These are phyloP conservation scores for Halcyon senegalensis DNA, from an alignment of 2,113 vertebrate genomes.

Conservation along the genomic window DNA sequence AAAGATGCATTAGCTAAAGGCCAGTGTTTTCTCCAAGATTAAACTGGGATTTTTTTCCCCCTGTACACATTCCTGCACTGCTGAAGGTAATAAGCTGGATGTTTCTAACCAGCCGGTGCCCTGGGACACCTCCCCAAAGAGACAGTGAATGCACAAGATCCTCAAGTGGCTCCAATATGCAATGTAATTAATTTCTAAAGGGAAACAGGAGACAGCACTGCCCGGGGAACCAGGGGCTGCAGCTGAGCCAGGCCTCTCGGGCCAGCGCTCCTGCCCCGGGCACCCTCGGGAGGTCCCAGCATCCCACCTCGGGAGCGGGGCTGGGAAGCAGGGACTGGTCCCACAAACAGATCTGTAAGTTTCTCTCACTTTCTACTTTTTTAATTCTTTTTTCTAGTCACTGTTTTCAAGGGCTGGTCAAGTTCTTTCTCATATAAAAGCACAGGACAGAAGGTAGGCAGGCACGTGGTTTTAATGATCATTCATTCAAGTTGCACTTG, in stretches of 20 bases:
- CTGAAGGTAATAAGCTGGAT: not conserved
- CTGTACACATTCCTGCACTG: rapidly evolving
- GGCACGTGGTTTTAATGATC: not conserved
- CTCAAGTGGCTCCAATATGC: not conserved
- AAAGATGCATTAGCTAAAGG: not conserved
- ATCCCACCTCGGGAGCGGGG: rapidly evolving
- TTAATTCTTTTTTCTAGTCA: not conserved
- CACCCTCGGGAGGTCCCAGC: not conserved
- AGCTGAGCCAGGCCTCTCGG: not conserved
- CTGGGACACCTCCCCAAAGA: not conserved
- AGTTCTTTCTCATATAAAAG: not conserved
- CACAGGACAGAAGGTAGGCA: not conserved
- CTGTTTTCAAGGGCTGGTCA: not conserved
- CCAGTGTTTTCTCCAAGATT: not conserved
- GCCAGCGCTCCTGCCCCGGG: rapidly evolving
- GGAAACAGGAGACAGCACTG: not conserved
- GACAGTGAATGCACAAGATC: not conserved
- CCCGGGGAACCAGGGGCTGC: not conserved
- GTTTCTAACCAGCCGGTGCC: not conserved
- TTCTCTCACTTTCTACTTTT: not conserved
- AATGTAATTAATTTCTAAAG: not conserved
- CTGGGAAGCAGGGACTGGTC: rapidly evolving
- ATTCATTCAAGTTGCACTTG: not conserved
- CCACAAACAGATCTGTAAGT: not conserved
- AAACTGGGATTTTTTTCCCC: rapidly evolving